Base-by-base conservation (phyloP, 2,113 vertebrate genomes). In the Cathartes aura region DNA sequence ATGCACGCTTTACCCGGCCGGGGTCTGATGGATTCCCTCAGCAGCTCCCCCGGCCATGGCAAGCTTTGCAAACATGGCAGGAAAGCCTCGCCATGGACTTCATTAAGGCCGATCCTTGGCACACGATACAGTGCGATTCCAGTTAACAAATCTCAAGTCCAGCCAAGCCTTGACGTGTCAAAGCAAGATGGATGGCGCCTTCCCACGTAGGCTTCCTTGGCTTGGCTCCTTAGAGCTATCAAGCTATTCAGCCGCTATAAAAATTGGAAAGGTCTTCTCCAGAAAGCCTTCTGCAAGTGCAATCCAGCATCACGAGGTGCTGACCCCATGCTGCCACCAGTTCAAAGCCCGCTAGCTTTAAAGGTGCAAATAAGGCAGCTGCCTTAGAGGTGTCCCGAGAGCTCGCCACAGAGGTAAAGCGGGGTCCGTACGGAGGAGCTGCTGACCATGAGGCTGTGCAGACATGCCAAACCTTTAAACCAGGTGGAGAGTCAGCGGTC, bases 351-450 rank as follows among this genome's bases (percentile, higher is more conserved):
- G 8, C 11, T 21, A 50, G 40, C 58, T 70, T 36, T n/a, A 8
- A 53, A 58, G 63, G 27, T n/a, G 43, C 66, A 82, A 50, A 20
- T 2, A 30, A 47, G 43, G 64, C 55, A 89, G 66, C 24, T 79
- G 40, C 0, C 0, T 16, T 19, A 23, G 2, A 42, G 50, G 52
- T 8, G 23, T 53, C 42, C 6, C 0, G 0, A 52, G 55, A 67
- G 30, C 36, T 34, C 12, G 53, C 24, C 27, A n/a, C n/a, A 43
- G 55, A 15, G 16, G 12, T 48, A 19, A 32, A 56, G 48, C 1
- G 14, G 29, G 40, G 14, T 34, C 45, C 16, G 0, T 6, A 40
- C 7, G n/a, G 34, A 75, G 47, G 21, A 52, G 16, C 19, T 26
- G 78, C 74, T 17, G 52, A 20, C 20, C 5, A 0, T 4, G 5